Evolutionary conservation across 2,888 invertebrate species (phyloP).

Genomic region (Amiota minor): DNA sequence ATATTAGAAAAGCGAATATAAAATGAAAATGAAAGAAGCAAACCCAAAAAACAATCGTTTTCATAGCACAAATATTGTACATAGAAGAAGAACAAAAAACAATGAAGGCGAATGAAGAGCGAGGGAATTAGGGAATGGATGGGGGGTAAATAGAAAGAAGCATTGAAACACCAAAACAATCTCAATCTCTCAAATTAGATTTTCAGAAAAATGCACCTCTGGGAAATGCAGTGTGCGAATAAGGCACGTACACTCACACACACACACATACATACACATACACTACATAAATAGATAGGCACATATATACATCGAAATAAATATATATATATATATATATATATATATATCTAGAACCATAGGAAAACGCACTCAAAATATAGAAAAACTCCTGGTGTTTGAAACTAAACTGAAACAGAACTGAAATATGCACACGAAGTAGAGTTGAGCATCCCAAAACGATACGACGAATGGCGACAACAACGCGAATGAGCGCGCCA

Average conservation of each 20-base stretch:
- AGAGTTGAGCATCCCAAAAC: slow-evolving; percentile 32
- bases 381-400: not conserved
- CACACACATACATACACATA: slow-evolving; percentile 40
- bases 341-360: too few species aligned
- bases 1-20: slow-evolving; percentile 20
- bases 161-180: slow-evolving; percentile 65
- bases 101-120: too few species aligned
- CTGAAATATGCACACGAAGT: slow-evolving; percentile 35
- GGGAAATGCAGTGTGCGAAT: slow-evolving; percentile 70
- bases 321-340: too few species aligned
- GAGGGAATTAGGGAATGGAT: too few species aligned
- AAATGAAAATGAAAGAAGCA: slow-evolving; percentile 1
- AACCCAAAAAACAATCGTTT: slow-evolving; percentile 6
- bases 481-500: slow-evolving; percentile 9
- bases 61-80: slow-evolving; percentile 7
- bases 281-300: slow-evolving; percentile 5
- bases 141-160: slow-evolving; percentile 24
- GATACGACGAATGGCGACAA: slow-evolving; percentile 19
- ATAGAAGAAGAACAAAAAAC: slow-evolving; percentile 4
- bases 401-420: slow-evolving; percentile 7
- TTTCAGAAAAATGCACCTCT: slow-evolving; percentile 71
- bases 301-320: not conserved
- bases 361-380: too few species aligned
- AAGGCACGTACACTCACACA: slow-evolving; percentile 45
- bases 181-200: slow-evolving; percentile 71